phyloP scores from a whole-genome alignment of 2,797 vertebrate genomes.

The Microctenopoma stevenorrisi region DNA sequence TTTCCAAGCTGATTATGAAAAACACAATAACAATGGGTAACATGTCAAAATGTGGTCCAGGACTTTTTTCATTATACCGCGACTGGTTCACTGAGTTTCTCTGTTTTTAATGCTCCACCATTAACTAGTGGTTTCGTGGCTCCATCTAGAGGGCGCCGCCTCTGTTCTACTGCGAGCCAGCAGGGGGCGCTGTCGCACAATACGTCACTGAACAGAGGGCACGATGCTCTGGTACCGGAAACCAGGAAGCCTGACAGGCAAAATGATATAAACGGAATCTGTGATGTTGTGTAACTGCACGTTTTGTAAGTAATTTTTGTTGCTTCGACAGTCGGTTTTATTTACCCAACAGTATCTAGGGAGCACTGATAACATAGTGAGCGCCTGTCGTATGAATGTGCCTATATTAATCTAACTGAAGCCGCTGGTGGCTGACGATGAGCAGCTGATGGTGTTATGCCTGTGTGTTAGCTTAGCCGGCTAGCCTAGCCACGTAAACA shows the following conservation, averaged over 20 bases:
- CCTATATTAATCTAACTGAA: not conserved
- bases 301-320: slow-evolving; percentile 62
- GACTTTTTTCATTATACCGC: not conserved
- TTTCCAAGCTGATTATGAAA: slow-evolving; percentile 5
- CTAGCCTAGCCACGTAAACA: slow-evolving; percentile 74
- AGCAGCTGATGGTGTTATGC: slow-evolving; percentile 25
- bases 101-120: not conserved
- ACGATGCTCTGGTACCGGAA: slow-evolving; percentile 49
- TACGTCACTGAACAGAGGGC: not conserved
- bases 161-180: not conserved
- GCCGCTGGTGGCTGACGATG: not conserved
- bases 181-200: slow-evolving; percentile 54
- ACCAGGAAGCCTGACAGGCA: not conserved
- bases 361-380: fast-evolving
- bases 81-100: not conserved
- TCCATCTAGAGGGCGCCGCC: slow-evolving; percentile 54
- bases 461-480: slow-evolving; percentile 64
- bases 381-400: fast-evolving
- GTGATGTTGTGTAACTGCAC: slow-evolving; percentile 65
- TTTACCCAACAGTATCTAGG: fast-evolving
- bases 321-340: not conserved
- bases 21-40: not conserved
- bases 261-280: slow-evolving; percentile 32
- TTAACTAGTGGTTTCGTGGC: slow-evolving; percentile 32
- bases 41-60: slow-evolving; percentile 8